These are phyloP conservation scores for Leptobrachium ailaonicum DNA, from an alignment of 2,113 vertebrate species.

Conservation along the genomic window DNA sequence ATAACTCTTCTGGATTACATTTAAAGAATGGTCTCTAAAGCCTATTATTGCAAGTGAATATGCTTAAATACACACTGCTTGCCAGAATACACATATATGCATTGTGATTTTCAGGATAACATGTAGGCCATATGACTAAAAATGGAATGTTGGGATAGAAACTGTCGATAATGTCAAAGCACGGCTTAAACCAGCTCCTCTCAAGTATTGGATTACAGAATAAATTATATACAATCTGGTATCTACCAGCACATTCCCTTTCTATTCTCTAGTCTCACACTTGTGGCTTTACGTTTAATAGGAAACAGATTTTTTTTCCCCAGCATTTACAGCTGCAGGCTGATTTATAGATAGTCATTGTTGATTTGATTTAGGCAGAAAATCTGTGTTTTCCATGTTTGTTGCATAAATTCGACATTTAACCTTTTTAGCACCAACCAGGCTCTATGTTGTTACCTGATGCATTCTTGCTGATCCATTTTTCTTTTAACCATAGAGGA, in stretches of 20 bases:
- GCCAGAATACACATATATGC: not conserved
- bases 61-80: not conserved
- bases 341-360: too few relatives aligned
- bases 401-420: too few relatives aligned
- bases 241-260: slow-evolving; percentile 16
- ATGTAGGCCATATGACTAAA: not conserved
- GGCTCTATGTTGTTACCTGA: too few relatives aligned
- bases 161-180: slow-evolving; percentile 1
- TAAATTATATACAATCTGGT: slow-evolving; percentile 18
- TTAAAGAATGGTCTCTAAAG: slow-evolving; percentile 5
- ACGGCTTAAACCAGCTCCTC: slow-evolving; percentile 5
- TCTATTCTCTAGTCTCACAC: slow-evolving; percentile 4
- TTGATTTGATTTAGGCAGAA: not conserved
- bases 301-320: slow-evolving; percentile 12
- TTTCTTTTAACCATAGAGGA: too few relatives aligned
- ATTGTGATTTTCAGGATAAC: not conserved
- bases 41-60: not conserved
- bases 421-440: too few relatives aligned
- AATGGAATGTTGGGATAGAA: slow-evolving; percentile 7
- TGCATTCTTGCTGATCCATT: too few relatives aligned
- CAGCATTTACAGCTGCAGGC: not conserved
- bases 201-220: slow-evolving; percentile 5
- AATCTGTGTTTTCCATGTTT: not conserved
- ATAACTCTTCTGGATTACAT: not conserved
- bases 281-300: slow-evolving; percentile 7